Conservation (phyloP, 2,888 invertebrate genomes). For the Limnephilus lunatus region DNA sequence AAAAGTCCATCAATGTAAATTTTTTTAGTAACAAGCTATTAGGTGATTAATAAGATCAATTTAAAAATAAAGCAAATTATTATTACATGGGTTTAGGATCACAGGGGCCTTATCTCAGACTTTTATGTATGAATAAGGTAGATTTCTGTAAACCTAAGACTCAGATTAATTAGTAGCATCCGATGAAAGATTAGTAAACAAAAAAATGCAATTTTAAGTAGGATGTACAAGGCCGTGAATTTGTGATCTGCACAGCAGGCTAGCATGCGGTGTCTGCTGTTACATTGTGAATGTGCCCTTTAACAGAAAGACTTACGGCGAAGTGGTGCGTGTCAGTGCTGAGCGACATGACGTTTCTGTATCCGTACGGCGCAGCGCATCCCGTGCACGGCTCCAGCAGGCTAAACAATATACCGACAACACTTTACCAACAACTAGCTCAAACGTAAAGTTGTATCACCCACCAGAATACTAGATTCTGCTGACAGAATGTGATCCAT, state of each 20-base stretch:
- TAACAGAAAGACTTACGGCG: constrained; percentile 83
- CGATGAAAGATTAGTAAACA: background rate
- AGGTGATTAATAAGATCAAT: background rate
- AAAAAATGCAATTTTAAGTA: background rate
- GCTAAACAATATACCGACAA: constrained; percentile 59
- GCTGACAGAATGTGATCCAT: background rate
- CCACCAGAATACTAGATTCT: background rate
- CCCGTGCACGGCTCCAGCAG: constrained; percentile 69
- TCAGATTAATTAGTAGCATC: background rate
- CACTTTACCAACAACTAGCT: constrained; percentile 40
- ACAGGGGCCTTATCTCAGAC: background rate
- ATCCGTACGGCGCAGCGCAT: constrained; percentile 98
- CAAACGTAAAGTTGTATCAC: background rate
- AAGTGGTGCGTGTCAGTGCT: constrained; percentile 90
- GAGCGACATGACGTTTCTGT: constrained; percentile 94
- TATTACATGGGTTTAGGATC: background rate
- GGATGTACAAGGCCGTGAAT: background rate
- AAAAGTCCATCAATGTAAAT: background rate
- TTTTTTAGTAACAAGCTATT: background rate
- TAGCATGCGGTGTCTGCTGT: background rate
- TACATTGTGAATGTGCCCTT: background rate
- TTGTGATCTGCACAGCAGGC: background rate
- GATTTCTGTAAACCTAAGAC: background rate
- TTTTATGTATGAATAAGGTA: background rate
- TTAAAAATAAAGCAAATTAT: background rate